Conservation (phyloP, 2,888 invertebrate species). For the Priocnemis perturbator region DNA sequence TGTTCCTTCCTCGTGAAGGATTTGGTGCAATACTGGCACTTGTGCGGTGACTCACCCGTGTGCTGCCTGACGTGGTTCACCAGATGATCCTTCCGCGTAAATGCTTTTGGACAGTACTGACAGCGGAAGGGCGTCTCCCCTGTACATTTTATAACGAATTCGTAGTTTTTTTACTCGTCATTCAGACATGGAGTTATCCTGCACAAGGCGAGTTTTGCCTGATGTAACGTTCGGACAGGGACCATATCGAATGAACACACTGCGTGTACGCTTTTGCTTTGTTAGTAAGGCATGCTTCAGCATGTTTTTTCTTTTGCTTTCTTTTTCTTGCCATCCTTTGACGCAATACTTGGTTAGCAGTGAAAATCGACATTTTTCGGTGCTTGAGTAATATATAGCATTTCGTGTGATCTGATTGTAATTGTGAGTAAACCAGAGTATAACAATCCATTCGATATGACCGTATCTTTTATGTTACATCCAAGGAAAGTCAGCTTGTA, state of each 20-base stretch:
- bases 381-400: too few species aligned
- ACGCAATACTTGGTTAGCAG: too few species aligned
- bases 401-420: too few species aligned
- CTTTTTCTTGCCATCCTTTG: too few species aligned
- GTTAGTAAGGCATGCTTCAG: background rate
- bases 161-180: slow-evolving; percentile 44
- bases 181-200: slow-evolving; percentile 60
- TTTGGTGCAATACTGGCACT: slow-evolving; percentile 86
- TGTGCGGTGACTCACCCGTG: slow-evolving; percentile 87
- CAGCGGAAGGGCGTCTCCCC: slow-evolving; percentile 87
- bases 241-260: background rate
- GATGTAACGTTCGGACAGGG: slow-evolving; percentile 54
- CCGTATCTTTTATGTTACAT: slow-evolving; percentile 32
- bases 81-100: slow-evolving; percentile 89
- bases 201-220: slow-evolving; percentile 63
- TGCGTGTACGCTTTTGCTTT: background rate
- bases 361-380: too few species aligned
- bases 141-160: slow-evolving; percentile 55
- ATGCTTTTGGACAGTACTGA: slow-evolving; percentile 90
- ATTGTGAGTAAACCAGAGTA: background rate
- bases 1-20: slow-evolving; percentile 89
- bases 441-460: slow-evolving; percentile 25
- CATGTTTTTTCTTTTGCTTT: too few species aligned
- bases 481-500: slow-evolving; percentile 34
- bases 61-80: slow-evolving; percentile 85